Conservation (phyloP, 2,888 invertebrate genomes). For the Acanthopleura granulata region DNA sequence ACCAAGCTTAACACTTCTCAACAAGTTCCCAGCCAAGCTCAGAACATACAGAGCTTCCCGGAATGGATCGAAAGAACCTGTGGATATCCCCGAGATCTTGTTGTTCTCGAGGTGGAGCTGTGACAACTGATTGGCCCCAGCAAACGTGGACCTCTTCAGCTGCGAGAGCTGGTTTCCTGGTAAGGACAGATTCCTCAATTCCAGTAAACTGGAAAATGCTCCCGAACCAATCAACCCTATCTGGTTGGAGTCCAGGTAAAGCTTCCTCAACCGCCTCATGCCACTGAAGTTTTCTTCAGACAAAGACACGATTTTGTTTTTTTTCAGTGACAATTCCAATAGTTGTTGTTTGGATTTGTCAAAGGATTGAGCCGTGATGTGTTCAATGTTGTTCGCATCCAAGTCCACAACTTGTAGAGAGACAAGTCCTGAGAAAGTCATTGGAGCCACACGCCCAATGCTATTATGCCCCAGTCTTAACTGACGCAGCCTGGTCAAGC, state of each 20-base stretch:
- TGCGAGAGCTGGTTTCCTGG: constrained; percentile 40
- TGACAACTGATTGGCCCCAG: constrained; percentile 37
- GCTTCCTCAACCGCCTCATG: constrained; percentile 12
- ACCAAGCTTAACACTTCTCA: constrained; percentile 38
- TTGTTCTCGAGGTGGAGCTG: constrained; percentile 45
- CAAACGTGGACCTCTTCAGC: constrained; percentile 40
- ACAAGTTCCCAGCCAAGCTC: constrained; percentile 32
- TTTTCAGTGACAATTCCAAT: neutral
- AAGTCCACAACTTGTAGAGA: constrained; percentile 8
- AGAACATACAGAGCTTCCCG: constrained; percentile 43
- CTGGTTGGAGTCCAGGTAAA: constrained; percentile 31
- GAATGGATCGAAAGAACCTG: constrained; percentile 50
- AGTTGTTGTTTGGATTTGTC: neutral
- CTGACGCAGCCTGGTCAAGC: constrained; percentile 34
- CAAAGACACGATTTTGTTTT: neutral
- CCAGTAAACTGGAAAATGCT: constrained; percentile 36
- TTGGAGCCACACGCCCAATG: constrained; percentile 36
- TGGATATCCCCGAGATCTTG: constrained; percentile 35
- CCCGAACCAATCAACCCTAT: constrained; percentile 30
- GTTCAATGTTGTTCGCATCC: constrained; percentile 16
- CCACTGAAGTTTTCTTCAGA: constrained; percentile 14
- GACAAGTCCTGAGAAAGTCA: constrained; percentile 41
- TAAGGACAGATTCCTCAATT: constrained; percentile 39
- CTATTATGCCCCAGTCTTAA: constrained; percentile 44
- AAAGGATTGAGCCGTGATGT: constrained; percentile 1